Evolutionary conservation across 2,113 vertebrate species (phyloP).

Genomic region (Microtus oregoni): DNA sequence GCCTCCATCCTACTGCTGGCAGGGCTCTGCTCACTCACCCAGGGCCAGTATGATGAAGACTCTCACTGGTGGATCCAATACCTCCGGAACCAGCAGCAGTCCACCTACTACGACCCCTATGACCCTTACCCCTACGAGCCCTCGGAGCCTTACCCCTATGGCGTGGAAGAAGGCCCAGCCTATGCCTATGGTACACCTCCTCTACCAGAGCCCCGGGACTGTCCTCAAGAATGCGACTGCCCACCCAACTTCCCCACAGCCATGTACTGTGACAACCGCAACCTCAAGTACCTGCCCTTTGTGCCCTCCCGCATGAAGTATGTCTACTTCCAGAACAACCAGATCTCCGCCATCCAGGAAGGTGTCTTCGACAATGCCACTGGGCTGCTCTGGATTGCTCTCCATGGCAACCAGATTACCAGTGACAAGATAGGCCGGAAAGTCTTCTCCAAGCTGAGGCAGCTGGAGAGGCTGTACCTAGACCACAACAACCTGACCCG

Average conservation of each 20-base stretch:
- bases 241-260: conserved; percentile 94
- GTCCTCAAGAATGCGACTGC: conserved; percentile 95
- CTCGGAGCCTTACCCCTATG: conserved; percentile 80
- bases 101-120: conserved; percentile 85
- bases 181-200: conserved; percentile 68
- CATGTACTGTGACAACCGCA: conserved; percentile 96
- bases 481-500: conserved; percentile 95
- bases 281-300: conserved; percentile 92
- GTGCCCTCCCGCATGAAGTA: conserved; percentile 96
- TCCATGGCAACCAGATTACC: conserved; percentile 94
- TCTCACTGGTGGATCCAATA: conserved; percentile 91
- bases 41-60: conserved; percentile 89
- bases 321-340: conserved; percentile 96
- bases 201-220: conserved; percentile 85
- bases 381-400: conserved; percentile 93
- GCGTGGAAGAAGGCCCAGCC: conserved; percentile 77
- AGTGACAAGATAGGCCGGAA: conserved; percentile 90
- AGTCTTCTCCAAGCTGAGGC: conserved; percentile 91
- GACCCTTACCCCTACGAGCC: conserved; percentile 87
- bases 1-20: conserved; percentile 86
- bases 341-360: conserved; percentile 91
- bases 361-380: conserved; percentile 94
- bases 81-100: conserved; percentile 83
- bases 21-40: conserved; percentile 83
- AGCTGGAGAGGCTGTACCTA: conserved; percentile 93